Conservation (phyloP, 2,888 invertebrate species). For the Mellilla xanthometata region DNA sequence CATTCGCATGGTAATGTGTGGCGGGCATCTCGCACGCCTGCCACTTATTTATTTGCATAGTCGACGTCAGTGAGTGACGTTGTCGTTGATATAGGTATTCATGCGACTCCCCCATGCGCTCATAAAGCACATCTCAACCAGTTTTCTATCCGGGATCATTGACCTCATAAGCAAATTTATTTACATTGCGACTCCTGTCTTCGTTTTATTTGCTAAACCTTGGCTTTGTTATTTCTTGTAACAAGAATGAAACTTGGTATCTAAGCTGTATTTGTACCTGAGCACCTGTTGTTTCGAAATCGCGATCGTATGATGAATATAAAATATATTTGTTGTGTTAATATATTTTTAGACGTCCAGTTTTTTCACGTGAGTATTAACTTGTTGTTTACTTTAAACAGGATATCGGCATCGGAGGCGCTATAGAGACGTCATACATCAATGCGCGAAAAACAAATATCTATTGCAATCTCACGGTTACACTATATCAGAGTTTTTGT, state of each 20-base stretch:
- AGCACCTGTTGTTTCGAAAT: constrained; percentile 31
- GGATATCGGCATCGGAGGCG: constrained; percentile 39
- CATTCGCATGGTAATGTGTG: not conserved
- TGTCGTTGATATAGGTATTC: not conserved
- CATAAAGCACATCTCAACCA: constrained; percentile 4
- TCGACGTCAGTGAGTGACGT: not conserved
- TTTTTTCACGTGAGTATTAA: constrained; percentile 12
- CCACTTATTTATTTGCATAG: not conserved
- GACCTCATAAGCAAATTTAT: constrained; percentile 21
- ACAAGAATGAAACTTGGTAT: constrained; percentile 2
- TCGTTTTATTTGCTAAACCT: constrained; percentile 20
- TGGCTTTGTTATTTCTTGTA: constrained; percentile 12
- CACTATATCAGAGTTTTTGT: constrained; percentile 25
- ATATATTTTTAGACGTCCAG: not conserved
- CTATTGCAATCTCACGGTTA: constrained; percentile 49
- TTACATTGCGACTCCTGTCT: constrained; percentile 22
- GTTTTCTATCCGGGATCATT: constrained; percentile 24
- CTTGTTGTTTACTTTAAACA: constrained; percentile 32
- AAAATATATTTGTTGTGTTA: not conserved
- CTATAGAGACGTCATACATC: constrained; percentile 49
- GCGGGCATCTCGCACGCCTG: not conserved
- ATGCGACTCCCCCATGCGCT: not conserved
- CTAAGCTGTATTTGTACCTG: constrained; percentile 7
- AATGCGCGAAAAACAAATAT: constrained; percentile 53
- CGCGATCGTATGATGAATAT: constrained; percentile 16